phyloP scores from a whole-genome alignment of 2,797 vertebrate genomes.

The Alosa sapidissima region DNA sequence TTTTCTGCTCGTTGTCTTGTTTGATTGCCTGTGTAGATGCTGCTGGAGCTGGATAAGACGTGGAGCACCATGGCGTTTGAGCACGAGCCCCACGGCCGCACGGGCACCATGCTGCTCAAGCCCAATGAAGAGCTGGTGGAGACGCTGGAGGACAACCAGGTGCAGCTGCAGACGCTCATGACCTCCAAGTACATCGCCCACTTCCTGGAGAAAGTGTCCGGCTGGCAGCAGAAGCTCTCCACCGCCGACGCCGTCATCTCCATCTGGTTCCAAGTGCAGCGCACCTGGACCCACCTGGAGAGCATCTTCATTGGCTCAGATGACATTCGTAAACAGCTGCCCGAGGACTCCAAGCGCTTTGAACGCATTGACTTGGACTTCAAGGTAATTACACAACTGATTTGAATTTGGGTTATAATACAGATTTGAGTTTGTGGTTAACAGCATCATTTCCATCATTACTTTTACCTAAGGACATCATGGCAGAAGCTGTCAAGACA shows the following conservation, averaged over 20 bases:
- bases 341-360: slow-evolving; percentile 79
- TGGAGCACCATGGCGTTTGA: slow-evolving; percentile 81
- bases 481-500: slow-evolving; percentile 64
- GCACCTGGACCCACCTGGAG: slow-evolving; percentile 81
- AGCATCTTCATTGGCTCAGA: slow-evolving; percentile 85
- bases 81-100: slow-evolving; percentile 73
- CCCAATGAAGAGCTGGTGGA: slow-evolving; percentile 80
- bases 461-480: slow-evolving; percentile 60
- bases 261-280: slow-evolving; percentile 83
- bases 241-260: slow-evolving; percentile 70
- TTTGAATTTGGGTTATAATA: slow-evolving; percentile 58
- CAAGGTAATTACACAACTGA: slow-evolving; percentile 68
- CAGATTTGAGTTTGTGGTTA: neutral
- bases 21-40: slow-evolving; percentile 11
- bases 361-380: slow-evolving; percentile 77
- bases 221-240: slow-evolving; percentile 79
- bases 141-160: slow-evolving; percentile 79
- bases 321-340: slow-evolving; percentile 80
- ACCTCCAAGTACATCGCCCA: slow-evolving; percentile 78
- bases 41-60: slow-evolving; percentile 76
- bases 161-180: slow-evolving; percentile 81
- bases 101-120: slow-evolving; percentile 69
- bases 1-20: neutral
- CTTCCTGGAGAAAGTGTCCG: slow-evolving; percentile 79
- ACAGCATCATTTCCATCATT: neutral